Evolutionary conservation across 35 echinoderm and acorn worm genomes (phyloP).

Genomic region (Ophioderma brevispina): DNA sequence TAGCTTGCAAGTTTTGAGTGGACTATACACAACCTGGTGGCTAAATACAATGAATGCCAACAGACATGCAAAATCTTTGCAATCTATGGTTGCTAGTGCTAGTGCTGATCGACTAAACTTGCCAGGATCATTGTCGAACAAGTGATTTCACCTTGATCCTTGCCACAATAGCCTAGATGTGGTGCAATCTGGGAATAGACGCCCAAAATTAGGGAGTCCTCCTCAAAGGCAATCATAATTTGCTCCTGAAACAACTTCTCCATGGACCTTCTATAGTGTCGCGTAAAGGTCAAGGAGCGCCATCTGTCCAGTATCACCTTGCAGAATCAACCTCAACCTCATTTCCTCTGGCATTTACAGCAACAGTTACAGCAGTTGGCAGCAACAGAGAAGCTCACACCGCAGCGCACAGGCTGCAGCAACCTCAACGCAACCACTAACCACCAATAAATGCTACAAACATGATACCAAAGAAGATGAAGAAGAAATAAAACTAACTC

Average conservation of each 20-base stretch:
- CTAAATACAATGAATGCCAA: neutral
- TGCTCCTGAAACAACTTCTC: conserved; percentile 83
- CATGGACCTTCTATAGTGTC: conserved; percentile 71
- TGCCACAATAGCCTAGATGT: too few relatives aligned
- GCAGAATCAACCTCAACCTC: conserved; percentile 6
- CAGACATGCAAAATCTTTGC: neutral
- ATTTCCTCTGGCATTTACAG: neutral
- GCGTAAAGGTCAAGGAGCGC: neutral
- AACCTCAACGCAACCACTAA: neutral
- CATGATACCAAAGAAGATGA: conserved; percentile 29
- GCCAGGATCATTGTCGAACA: neutral
- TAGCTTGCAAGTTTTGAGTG: neutral
- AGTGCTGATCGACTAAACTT: neutral
- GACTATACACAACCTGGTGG: neutral
- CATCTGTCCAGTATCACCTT: neutral
- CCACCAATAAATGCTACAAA: neutral
- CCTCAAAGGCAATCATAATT: conserved; percentile 62
- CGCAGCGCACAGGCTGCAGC: too few relatives aligned
- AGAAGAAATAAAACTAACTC: conserved; percentile 83
- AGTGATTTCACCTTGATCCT: neutral
- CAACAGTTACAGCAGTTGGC: conserved; percentile 3
- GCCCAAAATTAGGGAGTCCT: neutral
- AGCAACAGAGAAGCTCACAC: neutral
- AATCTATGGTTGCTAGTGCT: neutral
- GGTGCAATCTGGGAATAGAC: too few relatives aligned